Percentiles rank a stretch among this genome's conserved stretches.
These are phyloP conservation scores for Asarcornis scutulata DNA, from an alignment of 2,113 vertebrate genomes.

Conservation along the genomic window DNA sequence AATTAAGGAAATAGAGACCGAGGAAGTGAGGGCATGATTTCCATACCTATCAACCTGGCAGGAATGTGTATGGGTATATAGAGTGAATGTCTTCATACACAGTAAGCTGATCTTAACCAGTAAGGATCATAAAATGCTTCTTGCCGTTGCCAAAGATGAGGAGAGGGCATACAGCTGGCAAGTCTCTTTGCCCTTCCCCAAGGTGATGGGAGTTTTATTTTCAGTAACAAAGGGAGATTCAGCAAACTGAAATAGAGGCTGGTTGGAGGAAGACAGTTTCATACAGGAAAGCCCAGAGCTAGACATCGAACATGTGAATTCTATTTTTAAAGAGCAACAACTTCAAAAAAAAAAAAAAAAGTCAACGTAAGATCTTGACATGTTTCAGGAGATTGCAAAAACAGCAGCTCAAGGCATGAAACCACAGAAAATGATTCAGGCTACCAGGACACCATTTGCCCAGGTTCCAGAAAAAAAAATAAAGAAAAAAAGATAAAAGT, in stretches of 20 bases:
- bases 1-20: background rate
- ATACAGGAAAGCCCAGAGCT: background rate
- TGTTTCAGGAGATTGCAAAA: background rate
- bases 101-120: background rate
- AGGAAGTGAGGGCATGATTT: background rate
- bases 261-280: background rate
- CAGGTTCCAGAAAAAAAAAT: background rate
- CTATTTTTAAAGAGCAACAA: background rate
- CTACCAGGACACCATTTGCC: background rate
- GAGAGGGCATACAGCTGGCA: background rate
- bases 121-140: background rate
- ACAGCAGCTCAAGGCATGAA: background rate
- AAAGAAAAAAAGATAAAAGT: fast-evolving
- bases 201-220: background rate
- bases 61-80: background rate
- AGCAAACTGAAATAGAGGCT: background rate
- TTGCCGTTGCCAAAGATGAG: background rate
- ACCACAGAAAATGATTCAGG: background rate
- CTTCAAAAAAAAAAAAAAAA: background rate
- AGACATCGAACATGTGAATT: background rate
- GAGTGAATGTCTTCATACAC: background rate
- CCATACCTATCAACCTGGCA: background rate
- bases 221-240: background rate
- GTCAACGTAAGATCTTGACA: background rate
- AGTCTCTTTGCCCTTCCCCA: background rate